phyloP scores from a whole-genome alignment of 1,140 invertebrate species.

The Cyclina sinensis region DNA sequence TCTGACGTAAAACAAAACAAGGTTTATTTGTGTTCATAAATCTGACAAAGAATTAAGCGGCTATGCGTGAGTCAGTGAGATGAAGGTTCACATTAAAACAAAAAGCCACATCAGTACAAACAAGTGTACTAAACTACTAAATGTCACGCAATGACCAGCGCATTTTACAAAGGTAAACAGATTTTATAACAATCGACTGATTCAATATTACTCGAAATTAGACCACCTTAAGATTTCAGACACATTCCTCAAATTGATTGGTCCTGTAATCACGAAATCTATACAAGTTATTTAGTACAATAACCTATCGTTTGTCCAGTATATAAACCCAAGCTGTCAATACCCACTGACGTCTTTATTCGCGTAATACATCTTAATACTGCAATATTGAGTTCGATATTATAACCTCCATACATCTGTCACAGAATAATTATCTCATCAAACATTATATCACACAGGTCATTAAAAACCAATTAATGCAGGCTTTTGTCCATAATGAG shows the following conservation, averaged over 20 bases:
- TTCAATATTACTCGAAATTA: not conserved
- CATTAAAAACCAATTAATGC: not conserved
- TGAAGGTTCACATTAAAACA: not conserved
- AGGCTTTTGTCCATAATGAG: not conserved
- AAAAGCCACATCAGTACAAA: not conserved
- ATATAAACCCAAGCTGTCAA: not conserved
- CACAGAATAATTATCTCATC: not conserved
- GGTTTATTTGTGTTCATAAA: not conserved
- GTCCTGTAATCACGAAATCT: not conserved
- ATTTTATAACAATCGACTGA: not conserved
- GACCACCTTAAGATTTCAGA: not conserved
- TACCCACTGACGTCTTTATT: not conserved
- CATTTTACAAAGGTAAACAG: not conserved
- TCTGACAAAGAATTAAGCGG: not conserved
- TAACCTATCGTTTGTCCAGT: not conserved
- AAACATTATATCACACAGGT: not conserved
- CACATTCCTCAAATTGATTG: not conserved
- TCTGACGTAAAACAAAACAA: constrained; percentile 3
- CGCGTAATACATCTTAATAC: not conserved
- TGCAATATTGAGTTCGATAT: not conserved
- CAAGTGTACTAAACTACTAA: not conserved
- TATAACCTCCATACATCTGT: not conserved
- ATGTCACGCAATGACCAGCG: constrained; percentile 5
- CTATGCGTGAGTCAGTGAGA: not conserved
- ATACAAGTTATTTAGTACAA: not conserved